Conservation (phyloP, 2,888 invertebrate species). For the Caprella mutica region DNA sequence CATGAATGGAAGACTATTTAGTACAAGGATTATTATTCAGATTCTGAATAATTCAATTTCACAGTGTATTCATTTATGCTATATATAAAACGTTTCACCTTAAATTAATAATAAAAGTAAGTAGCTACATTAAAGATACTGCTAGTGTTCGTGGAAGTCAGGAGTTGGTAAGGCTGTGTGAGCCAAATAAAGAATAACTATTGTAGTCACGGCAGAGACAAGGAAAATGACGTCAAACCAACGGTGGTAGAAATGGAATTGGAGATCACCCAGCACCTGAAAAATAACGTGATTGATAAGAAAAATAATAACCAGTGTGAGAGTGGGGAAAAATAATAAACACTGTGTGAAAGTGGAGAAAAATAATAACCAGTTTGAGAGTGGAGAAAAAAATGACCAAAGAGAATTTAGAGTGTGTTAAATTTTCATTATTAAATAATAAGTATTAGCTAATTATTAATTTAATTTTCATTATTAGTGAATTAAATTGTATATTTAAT, state of each 20-base stretch:
- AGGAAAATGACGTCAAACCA: conserved; percentile 99
- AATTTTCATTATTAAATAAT: not conserved
- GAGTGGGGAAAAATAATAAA: not conserved
- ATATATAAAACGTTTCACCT: too few species aligned
- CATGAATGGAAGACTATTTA: too few species aligned
- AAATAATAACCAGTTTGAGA: not conserved
- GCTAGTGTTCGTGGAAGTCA: too few species aligned
- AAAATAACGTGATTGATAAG: not conserved
- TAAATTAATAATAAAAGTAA: too few species aligned
- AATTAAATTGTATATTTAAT: too few species aligned
- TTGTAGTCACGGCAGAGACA: conserved; percentile 88
- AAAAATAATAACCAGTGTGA: too few species aligned
- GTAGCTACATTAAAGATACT: too few species aligned
- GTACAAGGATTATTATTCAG: too few species aligned
- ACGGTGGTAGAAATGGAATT: conserved; percentile 97
- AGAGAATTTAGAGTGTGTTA: not conserved
- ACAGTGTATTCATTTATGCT: too few species aligned
- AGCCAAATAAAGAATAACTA: conserved; percentile 87
- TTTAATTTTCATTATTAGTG: too few species aligned
- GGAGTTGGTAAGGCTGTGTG: conserved; percentile 51
- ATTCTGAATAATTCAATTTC: too few species aligned
- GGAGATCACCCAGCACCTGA: conserved; percentile 86
- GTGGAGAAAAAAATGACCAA: not conserved
- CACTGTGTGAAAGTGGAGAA: not conserved
- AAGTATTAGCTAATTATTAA: too few species aligned